phyloP scores from a whole-genome alignment of 2,888 invertebrate genomes.

The Lottia gigantea region DNA sequence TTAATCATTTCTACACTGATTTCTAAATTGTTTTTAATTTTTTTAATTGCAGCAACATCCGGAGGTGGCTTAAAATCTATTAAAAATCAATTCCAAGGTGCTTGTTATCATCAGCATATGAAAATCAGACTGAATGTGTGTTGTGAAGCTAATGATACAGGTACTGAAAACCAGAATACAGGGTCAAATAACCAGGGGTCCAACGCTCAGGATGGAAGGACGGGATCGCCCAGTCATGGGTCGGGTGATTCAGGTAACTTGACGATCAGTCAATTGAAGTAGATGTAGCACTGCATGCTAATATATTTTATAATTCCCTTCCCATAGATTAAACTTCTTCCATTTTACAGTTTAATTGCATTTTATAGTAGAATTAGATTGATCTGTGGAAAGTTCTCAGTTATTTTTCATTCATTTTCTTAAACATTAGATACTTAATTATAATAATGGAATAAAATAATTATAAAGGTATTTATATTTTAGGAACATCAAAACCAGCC shows the following conservation, averaged over 20 bases:
- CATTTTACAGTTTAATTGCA: too few relatives aligned
- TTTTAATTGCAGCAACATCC: conserved; percentile 19
- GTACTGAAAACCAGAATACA: not conserved
- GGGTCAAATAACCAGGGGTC: not conserved
- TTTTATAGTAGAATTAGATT: too few relatives aligned
- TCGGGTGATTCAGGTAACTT: not conserved
- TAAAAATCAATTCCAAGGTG: conserved; percentile 21
- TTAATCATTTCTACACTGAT: not conserved
- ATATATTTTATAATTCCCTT: not conserved
- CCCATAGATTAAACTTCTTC: too few relatives aligned
- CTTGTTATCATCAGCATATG: conserved; percentile 14
- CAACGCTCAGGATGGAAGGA: too few relatives aligned
- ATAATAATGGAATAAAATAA: too few relatives aligned
- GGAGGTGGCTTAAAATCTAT: conserved; percentile 12
- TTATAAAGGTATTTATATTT: not conserved
- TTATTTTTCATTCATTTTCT: too few relatives aligned
- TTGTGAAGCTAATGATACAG: not conserved
- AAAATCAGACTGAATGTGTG: conserved; percentile 12
- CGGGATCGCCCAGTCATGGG: not conserved
- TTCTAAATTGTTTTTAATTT: not conserved
- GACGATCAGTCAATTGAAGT: not conserved
- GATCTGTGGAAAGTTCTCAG: not conserved
- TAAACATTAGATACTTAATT: too few relatives aligned
- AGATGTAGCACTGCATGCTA: not conserved
- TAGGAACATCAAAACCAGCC: not conserved